Evolutionary conservation across 2,888 invertebrate genomes (phyloP), one percentile per base, ranked within the genome.

Genomic region (Dolomedes plantarius): DNA sequence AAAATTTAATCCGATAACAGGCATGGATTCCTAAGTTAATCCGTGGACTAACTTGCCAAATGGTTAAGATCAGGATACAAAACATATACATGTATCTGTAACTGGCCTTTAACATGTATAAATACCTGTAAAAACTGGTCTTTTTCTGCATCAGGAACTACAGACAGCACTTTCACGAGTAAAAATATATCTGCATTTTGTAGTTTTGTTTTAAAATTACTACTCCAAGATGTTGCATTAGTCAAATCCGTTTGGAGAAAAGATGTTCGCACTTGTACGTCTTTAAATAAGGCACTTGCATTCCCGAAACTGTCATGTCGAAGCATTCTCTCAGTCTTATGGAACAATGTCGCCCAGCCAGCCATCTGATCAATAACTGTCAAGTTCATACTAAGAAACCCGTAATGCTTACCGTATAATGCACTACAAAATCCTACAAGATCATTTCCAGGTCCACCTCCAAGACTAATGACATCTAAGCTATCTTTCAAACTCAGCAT

Each of bases 371-470:
- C 82, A n/a, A 82, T 64, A 2, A 75, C 41, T 2, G 75, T 46
- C 19, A 82, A 3, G 62, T 82, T 62, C 41, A 82, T 23, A 19
- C n/a, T 62, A 1, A 64, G 31, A 1, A 82, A 29, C 5, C 82
- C 75, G 23, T 71, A 76, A 28, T 76, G 75, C 6, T 64, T 69
- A 7, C 71, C 75, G 19, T 82, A 64, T 13, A 82, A n/a, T 1
- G 82, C 82, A 23, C 82, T 82, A n/a, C 68, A 31, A 6, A 82
- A 27, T 9, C 82, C 82, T 0, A 82, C 19, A 16, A 71, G 27
- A 32, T 82, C 82, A 41, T 71, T 82, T 0, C 82, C 71, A 6
- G 82, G 82, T 13, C 82, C 82, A n/a, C 82, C 50, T 6, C 82
- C 82, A 5, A 82, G 13, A 9, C 82, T 74, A 0, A 82, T 19